Evolutionary conservation across 2,888 invertebrate species (phyloP).

Genomic region (Sacculina carcini): DNA sequence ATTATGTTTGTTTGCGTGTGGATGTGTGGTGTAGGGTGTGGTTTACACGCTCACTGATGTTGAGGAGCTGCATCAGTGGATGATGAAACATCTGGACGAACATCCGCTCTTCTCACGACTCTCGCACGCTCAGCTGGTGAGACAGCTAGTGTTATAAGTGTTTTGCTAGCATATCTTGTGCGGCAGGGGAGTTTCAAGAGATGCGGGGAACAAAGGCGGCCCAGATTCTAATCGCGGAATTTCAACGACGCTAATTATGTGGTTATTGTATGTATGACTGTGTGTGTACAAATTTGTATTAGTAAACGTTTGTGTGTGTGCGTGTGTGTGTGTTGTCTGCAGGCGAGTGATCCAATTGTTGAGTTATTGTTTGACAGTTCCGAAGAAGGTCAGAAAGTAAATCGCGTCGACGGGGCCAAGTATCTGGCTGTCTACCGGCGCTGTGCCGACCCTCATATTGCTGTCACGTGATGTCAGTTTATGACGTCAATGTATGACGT

Average conservation of each 20-base stretch:
- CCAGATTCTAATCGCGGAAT: too few species aligned
- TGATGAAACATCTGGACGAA: slow-evolving; percentile 63
- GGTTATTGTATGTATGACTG: too few species aligned
- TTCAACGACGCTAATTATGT: too few species aligned
- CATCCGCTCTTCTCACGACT: slow-evolving; percentile 69
- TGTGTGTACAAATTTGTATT: too few species aligned
- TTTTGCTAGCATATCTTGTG: too few species aligned
- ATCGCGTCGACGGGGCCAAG: slow-evolving; percentile 77
- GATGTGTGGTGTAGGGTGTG: slow-evolving; percentile 33
- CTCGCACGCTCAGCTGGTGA: slow-evolving; percentile 44
- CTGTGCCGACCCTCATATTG: slow-evolving; percentile 25
- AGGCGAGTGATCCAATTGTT: slow-evolving; percentile 70
- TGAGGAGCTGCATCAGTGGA: slow-evolving; percentile 87
- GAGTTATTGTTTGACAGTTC: slow-evolving; percentile 69
- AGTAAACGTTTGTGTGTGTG: too few species aligned
- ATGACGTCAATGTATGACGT: too few species aligned
- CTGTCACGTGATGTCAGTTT: background rate
- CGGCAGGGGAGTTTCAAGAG: too few species aligned
- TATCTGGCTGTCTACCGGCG: slow-evolving; percentile 69
- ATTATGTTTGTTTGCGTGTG: background rate
- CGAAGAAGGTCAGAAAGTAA: slow-evolving; percentile 95
- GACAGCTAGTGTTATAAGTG: too few species aligned
- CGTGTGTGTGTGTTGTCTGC: too few species aligned
- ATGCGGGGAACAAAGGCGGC: too few species aligned
- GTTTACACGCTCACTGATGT: slow-evolving; percentile 97